Evolutionary conservation across 2,797 vertebrate genomes (phyloP), one percentile per base, ranked within the genome.

Genomic region (Scleropages formosus): DNA sequence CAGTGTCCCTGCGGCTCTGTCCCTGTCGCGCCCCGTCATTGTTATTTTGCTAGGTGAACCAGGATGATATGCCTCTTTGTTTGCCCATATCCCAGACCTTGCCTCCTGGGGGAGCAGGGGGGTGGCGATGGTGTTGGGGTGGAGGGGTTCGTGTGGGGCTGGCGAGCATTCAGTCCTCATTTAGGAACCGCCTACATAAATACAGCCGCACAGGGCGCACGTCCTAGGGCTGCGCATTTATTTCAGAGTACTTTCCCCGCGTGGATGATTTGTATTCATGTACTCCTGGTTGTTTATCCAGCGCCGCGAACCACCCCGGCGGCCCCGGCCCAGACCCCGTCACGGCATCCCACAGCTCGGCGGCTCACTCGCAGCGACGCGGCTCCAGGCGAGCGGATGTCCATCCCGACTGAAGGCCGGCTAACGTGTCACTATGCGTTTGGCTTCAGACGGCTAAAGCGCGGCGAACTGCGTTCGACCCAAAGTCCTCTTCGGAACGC

Each of bases 231-330:
- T 49, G 64, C 49, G 72, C 59, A 24, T 73, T 73, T 51, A 72
- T 77, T 77, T 58, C 63, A 73, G 75, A 53, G 47, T 69, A 68
- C 73, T 68, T 51, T 71, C 39, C 64, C 60, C 24, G 13, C 44
- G 24, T 47, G n/a, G 16, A 76, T 85, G 63, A 82, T 84, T 76
- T 70, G 75, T 82, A 85, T 84, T 84, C 80, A 82, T 74, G 53
- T 63, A 74, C 69, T 69, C 77, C 72, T 27, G 18, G 16, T 53
- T 75, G 81, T 75, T 78, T 79, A 62, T 77, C 75, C 74, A 56
- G 58, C 56, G 24, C 68, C 68, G 22, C 15, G 3, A 63, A 65
- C 56, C 59, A 10, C 72, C 59, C 46, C 16, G 26, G 63, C 46
- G 27, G 58, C 13, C 49, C n/a, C 72, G 18, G 64, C 74, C 26